Conservation (phyloP, 1,140 invertebrate species). For the Yoshiicerus persimilis region DNA sequence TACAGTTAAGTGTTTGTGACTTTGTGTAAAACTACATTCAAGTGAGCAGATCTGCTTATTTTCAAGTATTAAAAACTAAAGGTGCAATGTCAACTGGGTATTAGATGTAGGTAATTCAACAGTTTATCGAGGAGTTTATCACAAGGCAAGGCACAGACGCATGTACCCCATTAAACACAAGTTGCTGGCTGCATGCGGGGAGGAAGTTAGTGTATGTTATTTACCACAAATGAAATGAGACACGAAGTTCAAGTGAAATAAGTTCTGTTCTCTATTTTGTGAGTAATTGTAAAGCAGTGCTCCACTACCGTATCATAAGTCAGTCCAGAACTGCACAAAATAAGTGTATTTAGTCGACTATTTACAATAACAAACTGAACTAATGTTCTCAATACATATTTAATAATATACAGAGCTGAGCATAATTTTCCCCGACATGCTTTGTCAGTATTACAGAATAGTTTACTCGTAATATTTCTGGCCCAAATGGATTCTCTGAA, state of each 20-base stretch:
- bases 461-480: neutral
- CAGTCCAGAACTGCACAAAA: neutral
- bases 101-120: too few species aligned
- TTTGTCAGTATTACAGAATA: neutral
- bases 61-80: too few species aligned
- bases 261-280: neutral
- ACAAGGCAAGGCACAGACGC: too few species aligned
- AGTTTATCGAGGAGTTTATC: too few species aligned
- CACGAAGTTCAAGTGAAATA: neutral
- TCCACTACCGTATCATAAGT: neutral
- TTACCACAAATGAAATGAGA: neutral
- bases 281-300: neutral
- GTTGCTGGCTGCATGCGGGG: neutral
- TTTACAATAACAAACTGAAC: neutral
- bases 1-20: too few species aligned
- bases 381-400: neutral
- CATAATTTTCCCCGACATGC: neutral
- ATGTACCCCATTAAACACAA: neutral
- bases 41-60: too few species aligned
- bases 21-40: too few species aligned
- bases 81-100: too few species aligned
- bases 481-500: neutral
- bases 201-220: neutral
- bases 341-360: neutral
- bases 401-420: neutral